Conservation (phyloP, 2,797 vertebrate genomes). For the Pelobates cultripes region DNA sequence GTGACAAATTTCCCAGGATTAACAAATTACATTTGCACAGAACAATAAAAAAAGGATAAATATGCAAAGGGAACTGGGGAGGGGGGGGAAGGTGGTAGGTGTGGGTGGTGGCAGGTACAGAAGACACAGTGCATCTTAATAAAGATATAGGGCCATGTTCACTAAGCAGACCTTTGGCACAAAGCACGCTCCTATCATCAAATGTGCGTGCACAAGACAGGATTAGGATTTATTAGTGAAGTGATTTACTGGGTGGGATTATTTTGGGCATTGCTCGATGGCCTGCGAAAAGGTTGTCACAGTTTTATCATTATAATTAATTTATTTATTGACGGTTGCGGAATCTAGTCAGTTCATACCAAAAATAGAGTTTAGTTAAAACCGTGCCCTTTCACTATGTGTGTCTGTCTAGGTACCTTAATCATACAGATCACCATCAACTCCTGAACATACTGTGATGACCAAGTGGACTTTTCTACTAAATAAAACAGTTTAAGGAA, state of each 20-base stretch:
- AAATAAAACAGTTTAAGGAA: too few relatives aligned
- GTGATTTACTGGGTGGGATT: constrained; percentile 35
- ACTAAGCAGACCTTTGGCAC: constrained; percentile 32
- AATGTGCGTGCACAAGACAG: constrained; percentile 10
- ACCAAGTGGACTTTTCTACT: too few relatives aligned
- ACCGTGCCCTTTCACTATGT: too few relatives aligned
- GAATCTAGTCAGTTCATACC: too few relatives aligned
- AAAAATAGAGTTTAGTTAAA: too few relatives aligned
- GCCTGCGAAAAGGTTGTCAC: background rate
- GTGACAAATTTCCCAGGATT: constrained; percentile 88
- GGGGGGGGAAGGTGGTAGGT: constrained; percentile 49
- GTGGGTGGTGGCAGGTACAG: constrained; percentile 45
- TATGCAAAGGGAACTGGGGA: constrained; percentile 59
- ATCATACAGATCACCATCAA: too few relatives aligned
- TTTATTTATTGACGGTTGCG: background rate
- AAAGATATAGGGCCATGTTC: constrained; percentile 35
- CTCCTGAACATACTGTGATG: too few relatives aligned
- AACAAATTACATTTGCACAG: constrained; percentile 88
- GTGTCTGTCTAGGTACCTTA: too few relatives aligned
- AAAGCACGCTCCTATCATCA: constrained; percentile 25
- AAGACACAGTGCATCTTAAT: constrained; percentile 46
- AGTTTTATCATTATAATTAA: background rate
- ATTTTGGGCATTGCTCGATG: background rate
- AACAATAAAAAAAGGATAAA: constrained; percentile 81
- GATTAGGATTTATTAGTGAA: constrained; percentile 43